Evolutionary conservation across 2,113 vertebrate genomes (phyloP).

Genomic region (Centropus bengalensis): DNA sequence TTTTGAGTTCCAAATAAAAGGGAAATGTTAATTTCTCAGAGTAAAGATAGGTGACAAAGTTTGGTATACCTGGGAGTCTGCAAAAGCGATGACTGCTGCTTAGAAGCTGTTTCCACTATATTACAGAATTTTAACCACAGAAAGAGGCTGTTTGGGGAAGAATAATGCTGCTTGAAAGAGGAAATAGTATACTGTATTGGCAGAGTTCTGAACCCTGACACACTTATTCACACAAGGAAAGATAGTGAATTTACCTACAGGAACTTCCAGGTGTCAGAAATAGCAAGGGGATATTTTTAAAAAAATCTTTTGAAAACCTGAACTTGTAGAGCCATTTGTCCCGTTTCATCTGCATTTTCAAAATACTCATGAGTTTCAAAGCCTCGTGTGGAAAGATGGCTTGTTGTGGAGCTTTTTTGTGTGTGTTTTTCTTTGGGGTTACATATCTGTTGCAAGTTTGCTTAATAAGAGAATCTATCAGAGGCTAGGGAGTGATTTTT

Average conservation of each 20-base stretch:
- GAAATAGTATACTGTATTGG: not conserved
- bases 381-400: not conserved
- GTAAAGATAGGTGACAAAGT: not conserved
- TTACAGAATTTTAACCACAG: not conserved
- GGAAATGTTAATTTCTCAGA: not conserved
- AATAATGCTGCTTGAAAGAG: not conserved
- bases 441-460: not conserved
- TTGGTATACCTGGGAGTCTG: not conserved
- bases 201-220: not conserved
- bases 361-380: not conserved
- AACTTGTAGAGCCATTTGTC: not conserved
- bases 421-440: not conserved
- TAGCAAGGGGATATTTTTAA: not conserved
- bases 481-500: not conserved
- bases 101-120: not conserved
- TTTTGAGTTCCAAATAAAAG: not conserved
- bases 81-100: not conserved
- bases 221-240: not conserved
- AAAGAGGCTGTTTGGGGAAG: not conserved
- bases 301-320: not conserved
- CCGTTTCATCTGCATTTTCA: not conserved
- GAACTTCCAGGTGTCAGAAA: not conserved
- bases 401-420: not conserved
- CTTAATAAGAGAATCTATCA: not conserved
- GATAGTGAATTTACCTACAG: not conserved